Percentiles rank a stretch among this genome's conserved stretches.
phyloP scores from a whole-genome alignment of 2,888 invertebrate genomes.

The Bibio marci region DNA sequence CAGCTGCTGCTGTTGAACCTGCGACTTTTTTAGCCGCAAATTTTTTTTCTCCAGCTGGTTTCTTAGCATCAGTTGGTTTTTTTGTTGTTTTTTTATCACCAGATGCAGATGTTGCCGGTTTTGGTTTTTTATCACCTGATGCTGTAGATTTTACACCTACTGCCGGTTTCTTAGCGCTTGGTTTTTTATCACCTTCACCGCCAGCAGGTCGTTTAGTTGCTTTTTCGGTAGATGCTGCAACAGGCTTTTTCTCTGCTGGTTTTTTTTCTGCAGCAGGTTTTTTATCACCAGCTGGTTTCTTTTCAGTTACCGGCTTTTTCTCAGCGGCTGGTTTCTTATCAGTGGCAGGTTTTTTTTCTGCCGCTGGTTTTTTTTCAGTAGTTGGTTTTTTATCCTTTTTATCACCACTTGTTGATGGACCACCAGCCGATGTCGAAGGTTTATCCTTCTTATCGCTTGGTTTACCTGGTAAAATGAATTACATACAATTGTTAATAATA shows the following conservation, averaged over 20 bases:
- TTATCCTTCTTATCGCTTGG: slow-evolving; percentile 37
- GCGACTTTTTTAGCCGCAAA: slow-evolving; percentile 13
- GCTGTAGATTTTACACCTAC: slow-evolving; percentile 28
- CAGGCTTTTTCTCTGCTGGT: slow-evolving; percentile 13
- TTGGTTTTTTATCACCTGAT: slow-evolving; percentile 27
- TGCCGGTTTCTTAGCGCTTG: slow-evolving; percentile 26
- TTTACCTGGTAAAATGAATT: slow-evolving; percentile 35
- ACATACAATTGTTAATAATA: slow-evolving; percentile 18
- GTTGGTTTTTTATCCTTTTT: slow-evolving; percentile 11
- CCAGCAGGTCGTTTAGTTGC: slow-evolving; percentile 21
- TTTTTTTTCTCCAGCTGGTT: slow-evolving; percentile 13
- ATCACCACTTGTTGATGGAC: slow-evolving; percentile 4
- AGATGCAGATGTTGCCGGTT: slow-evolving; percentile 21
- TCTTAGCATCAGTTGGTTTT: slow-evolving; percentile 15
- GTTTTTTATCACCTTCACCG: slow-evolving; percentile 19
- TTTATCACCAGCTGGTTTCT: slow-evolving; percentile 15
- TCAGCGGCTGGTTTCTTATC: slow-evolving; percentile 17
- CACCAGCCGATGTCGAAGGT: slow-evolving; percentile 15
- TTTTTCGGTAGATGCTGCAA: slow-evolving; percentile 7
- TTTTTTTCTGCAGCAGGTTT: slow-evolving; percentile 24
- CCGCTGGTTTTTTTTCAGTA: slow-evolving; percentile 17
- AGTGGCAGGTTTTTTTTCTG: slow-evolving; percentile 12
- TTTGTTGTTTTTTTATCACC: slow-evolving; percentile 20
- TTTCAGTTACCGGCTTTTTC: slow-evolving; percentile 11
- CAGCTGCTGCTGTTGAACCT: neutral